Evolutionary conservation across 2,113 vertebrate genomes (phyloP).

Genomic region (Circaetus cinerascens): DNA sequence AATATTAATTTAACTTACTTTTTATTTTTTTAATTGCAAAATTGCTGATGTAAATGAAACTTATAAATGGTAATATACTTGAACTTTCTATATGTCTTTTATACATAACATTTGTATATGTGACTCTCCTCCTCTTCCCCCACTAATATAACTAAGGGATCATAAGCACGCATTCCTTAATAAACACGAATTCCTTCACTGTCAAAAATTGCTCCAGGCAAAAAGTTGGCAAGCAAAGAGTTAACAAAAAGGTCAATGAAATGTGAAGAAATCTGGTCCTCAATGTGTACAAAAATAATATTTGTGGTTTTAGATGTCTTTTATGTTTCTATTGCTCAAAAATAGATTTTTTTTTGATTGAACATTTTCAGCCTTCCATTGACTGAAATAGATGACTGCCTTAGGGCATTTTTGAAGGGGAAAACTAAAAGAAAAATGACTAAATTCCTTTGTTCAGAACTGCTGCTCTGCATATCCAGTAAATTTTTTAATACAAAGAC

Average conservation of each 20-base stretch:
- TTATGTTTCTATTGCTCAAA: slow-evolving; percentile 44
- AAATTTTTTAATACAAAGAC: slow-evolving; percentile 10
- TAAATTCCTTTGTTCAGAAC: slow-evolving; percentile 15
- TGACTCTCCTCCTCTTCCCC: neutral
- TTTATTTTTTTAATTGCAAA: neutral
- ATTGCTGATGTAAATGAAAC: neutral
- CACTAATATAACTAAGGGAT: neutral
- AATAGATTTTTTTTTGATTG: slow-evolving; percentile 54
- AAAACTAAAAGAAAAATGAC: slow-evolving; percentile 12
- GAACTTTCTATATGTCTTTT: neutral
- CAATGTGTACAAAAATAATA: slow-evolving; percentile 54
- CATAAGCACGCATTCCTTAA: neutral
- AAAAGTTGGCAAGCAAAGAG: slow-evolving; percentile 52
- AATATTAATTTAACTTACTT: neutral
- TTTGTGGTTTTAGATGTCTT: slow-evolving; percentile 62
- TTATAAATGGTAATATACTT: neutral
- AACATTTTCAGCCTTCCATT: slow-evolving; percentile 64
- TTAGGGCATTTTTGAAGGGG: slow-evolving; percentile 63
- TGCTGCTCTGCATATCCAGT: slow-evolving; percentile 8
- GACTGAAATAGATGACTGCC: slow-evolving; percentile 65
- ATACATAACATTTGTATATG: neutral
- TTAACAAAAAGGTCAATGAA: slow-evolving; percentile 65
- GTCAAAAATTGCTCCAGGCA: slow-evolving; percentile 45
- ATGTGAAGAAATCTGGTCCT: slow-evolving; percentile 50
- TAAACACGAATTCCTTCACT: slow-evolving; percentile 3